A percentile compares a stretch with the other conserved stretches of the same genome.
Evolutionary conservation across 2,113 vertebrate species (phyloP).

Genomic region (Microcebus tavaratra): DNA sequence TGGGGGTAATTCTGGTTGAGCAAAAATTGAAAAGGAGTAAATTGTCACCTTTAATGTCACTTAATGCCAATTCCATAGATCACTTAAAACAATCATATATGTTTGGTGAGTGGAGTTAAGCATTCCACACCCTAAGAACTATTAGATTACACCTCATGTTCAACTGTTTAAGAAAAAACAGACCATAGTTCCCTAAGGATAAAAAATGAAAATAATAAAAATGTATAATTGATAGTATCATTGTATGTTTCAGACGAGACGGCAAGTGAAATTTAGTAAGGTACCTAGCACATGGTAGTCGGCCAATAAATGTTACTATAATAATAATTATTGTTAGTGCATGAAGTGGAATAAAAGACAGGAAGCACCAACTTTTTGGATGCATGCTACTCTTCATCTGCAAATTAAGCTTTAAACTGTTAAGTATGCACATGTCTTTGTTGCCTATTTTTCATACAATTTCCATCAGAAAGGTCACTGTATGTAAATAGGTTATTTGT

Average conservation of each 20-base stretch:
- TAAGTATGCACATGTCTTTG: neutral
- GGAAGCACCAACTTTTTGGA: neutral
- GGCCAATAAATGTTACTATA: neutral
- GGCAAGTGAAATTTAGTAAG: neutral
- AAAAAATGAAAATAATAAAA: neutral
- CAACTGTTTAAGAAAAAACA: neutral
- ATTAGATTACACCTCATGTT: neutral
- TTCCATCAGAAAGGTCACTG: slow-evolving; percentile 32
- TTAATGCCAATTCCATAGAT: neutral
- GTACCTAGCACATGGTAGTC: neutral
- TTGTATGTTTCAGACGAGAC: neutral
- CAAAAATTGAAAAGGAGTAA: neutral
- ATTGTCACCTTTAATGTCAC: neutral
- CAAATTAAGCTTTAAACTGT: slow-evolving; percentile 31
- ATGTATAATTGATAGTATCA: neutral
- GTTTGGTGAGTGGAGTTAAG: neutral
- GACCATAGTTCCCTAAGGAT: neutral
- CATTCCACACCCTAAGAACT: neutral
- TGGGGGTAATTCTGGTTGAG: neutral
- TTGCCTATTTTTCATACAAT: slow-evolving; percentile 33
- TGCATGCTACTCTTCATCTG: neutral
- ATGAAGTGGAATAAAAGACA: neutral
- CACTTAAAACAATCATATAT: neutral
- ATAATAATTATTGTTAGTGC: neutral
- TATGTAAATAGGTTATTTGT: slow-evolving; percentile 47